These are phyloP conservation scores for Chroicocephalus ridibundus DNA, from an alignment of 2,113 vertebrate species.

Conservation along the genomic window DNA sequence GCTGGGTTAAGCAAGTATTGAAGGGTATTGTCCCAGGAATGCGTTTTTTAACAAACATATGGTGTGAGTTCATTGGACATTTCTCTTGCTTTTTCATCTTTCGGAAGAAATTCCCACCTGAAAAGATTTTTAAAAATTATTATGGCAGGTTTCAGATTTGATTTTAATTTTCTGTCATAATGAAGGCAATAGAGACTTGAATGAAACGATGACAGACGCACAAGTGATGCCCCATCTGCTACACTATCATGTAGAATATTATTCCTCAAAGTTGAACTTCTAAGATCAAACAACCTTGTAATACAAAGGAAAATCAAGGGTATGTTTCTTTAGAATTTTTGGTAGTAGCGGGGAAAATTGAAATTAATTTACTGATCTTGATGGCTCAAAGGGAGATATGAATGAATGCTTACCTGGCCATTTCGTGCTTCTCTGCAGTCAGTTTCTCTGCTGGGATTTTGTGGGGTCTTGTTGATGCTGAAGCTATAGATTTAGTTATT, in stretches of 20 bases:
- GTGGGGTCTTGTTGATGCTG: background rate
- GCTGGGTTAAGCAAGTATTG: background rate
- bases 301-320: background rate
- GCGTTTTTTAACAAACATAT: background rate
- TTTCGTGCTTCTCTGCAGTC: background rate
- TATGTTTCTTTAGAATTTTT: background rate
- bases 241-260: background rate
- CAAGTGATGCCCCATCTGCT: slow-evolving; percentile 15
- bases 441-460: background rate
- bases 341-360: background rate
- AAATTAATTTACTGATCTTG: background rate
- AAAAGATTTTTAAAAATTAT: background rate
- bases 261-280: slow-evolving; percentile 18
- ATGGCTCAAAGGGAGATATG: background rate
- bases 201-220: slow-evolving; percentile 9
- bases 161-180: slow-evolving; percentile 38
- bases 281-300: background rate
- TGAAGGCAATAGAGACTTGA: background rate
- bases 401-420: background rate
- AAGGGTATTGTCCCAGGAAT: background rate
- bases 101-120: background rate
- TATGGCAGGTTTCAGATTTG: background rate
- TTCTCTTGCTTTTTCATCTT: background rate
- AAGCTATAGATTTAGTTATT: background rate
- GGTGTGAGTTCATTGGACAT: background rate